A percentile compares a stretch with the other conserved stretches of the same genome.
These are phyloP conservation scores for Hippocampus guttulatus DNA, from an alignment of 2,113 vertebrate genomes.

Conservation along the genomic window DNA sequence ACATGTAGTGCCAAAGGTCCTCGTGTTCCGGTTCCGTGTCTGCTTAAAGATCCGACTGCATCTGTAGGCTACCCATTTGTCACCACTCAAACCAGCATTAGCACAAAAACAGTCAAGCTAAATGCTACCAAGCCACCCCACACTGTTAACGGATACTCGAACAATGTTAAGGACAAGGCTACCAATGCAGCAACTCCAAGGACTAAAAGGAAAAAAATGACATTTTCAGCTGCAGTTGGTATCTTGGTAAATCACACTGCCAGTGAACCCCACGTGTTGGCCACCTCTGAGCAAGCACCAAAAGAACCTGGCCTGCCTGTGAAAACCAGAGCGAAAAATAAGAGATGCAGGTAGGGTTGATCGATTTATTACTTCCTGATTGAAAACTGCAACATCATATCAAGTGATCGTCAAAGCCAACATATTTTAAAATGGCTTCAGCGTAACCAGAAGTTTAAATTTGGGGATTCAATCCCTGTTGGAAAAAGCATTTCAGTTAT, in stretches of 20 bases:
- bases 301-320: neutral
- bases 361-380: neutral
- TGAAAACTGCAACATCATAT: no score
- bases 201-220: neutral
- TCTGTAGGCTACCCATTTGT: neutral
- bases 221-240: neutral
- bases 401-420: neutral
- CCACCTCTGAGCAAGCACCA: neutral
- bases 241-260: neutral
- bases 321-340: neutral
- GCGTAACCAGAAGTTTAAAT: no score
- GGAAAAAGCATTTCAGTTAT: no score
- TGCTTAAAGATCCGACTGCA: conserved; percentile 15
- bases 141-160: conserved; percentile 23
- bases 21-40: neutral
- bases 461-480: no score
- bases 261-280: neutral
- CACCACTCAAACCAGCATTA: conserved; percentile 2
- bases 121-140: neutral
- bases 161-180: conserved; percentile 8
- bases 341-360: neutral
- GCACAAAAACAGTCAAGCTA: neutral
- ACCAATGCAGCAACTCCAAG: neutral
- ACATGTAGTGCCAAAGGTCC: neutral
- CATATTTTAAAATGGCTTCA: no score